Evolutionary conservation across 2,113 vertebrate genomes (phyloP), one percentile per base, ranked within the genome.

Genomic region (Chamaetylas fuelleborni): DNA sequence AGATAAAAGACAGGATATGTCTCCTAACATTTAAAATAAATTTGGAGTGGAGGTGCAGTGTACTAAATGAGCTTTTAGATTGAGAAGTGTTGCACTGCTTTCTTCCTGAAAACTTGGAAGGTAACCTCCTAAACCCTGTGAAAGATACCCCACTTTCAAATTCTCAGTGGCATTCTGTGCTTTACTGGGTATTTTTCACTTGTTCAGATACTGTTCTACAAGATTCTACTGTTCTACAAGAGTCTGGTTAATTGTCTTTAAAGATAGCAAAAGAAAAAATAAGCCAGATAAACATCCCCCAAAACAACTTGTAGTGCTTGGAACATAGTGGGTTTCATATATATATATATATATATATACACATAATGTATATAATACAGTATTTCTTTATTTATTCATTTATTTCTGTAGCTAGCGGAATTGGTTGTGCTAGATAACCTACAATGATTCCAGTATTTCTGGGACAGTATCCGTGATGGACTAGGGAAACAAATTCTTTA

Each of bases 221-320:
- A 90, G 34, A 92, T 57, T 93, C 38, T 70, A 69, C 70, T 76
- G 54, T 88, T 95, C 51, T 93, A 31, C 54, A 90, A 92, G n/a
- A 91, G 54, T 93, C 36, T 91, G 57, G 34, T 86, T 97, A 96
- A 96, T 92, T 97, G 91, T 92, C 95, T 96, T 95, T 93, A 74
- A 96, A 96, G 89, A 84, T 65, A 95, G 93, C 54, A 67, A 79
- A 92, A 95, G 62, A 47, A 90, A 95, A 96, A 96, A 61, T 57
- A 72, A 95, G 69, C 79, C 67, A 93, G 69, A 94, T 93, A 81
- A 88, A 10, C 47, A 91, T 90, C 42, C 61, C 85, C 43, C 81
- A 93, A 96, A 96, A 43, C 81, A 43, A 61, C 51, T 88, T 88
- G 38, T 66, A 72, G 34, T 67, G 33, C 36, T 88, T 92, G 78